A percentile compares a stretch with the other conserved stretches of the same genome.
Conservation (phyloP, 2,113 vertebrate species). For the Crotalus tigris region DNA sequence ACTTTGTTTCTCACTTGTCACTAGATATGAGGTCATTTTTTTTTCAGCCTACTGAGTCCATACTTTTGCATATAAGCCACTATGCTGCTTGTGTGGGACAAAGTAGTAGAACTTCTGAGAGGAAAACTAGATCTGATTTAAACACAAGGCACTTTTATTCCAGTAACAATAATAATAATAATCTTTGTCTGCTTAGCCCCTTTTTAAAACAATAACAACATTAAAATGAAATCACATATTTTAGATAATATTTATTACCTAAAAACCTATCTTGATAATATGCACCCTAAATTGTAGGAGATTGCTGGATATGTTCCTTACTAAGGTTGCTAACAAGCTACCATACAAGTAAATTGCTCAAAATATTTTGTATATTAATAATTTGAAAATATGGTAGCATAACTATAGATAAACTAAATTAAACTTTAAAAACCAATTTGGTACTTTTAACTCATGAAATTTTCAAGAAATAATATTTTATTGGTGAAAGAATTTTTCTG, state of each 20-base stretch:
- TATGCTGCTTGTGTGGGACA: neutral
- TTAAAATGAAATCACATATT: neutral
- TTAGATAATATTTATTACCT: neutral
- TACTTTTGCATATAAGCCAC: neutral
- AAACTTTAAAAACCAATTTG: neutral
- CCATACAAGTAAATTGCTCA: conserved; percentile 23
- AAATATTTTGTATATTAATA: neutral
- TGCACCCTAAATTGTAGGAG: neutral
- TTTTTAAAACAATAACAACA: neutral
- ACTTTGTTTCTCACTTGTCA: neutral
- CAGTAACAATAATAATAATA: neutral
- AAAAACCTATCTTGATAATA: neutral
- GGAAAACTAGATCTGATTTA: neutral
- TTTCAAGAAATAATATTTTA: neutral
- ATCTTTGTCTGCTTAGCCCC: neutral
- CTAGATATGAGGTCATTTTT: neutral
- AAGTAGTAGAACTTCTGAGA: neutral
- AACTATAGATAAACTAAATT: conserved; percentile 2
- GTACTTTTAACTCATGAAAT: neutral
- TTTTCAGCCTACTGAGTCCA: neutral
- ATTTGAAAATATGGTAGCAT: conserved; percentile 34
- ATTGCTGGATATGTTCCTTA: neutral
- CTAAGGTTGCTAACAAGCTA: conserved; percentile 25
- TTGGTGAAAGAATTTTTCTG: neutral
- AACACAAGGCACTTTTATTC: neutral